phyloP scores from a whole-genome alignment of 2,888 invertebrate genomes.

The Tetheella fluctuosa region DNA sequence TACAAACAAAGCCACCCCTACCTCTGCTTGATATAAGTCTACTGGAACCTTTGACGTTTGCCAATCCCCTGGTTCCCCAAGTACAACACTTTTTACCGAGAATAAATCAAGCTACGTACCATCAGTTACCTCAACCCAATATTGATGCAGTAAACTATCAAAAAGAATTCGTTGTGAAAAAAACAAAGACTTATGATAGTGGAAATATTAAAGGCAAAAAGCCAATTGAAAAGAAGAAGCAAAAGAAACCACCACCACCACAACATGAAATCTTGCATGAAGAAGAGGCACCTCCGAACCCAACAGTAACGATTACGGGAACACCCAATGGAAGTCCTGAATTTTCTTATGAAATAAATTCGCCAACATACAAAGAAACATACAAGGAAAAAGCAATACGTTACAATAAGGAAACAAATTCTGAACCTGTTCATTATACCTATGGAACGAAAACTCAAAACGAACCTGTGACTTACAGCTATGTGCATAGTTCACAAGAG shows the following conservation, averaged over 20 bases:
- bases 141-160: slow-evolving; percentile 55
- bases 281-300: slow-evolving; percentile 49
- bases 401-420: slow-evolving; percentile 68
- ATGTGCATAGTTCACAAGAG: slow-evolving; percentile 50
- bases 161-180: slow-evolving; percentile 58
- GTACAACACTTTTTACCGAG: slow-evolving; percentile 77
- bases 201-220: slow-evolving; percentile 49
- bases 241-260: slow-evolving; percentile 44
- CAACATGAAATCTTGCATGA: slow-evolving; percentile 48
- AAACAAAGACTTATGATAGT: slow-evolving; percentile 61
- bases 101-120: slow-evolving; percentile 65
- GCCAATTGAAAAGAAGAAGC: slow-evolving; percentile 51
- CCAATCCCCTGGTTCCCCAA: slow-evolving; percentile 77
- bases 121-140: slow-evolving; percentile 55
- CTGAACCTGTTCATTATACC: slow-evolving; percentile 61
- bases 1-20: slow-evolving; percentile 65
- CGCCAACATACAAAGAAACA: slow-evolving; percentile 72
- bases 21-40: slow-evolving; percentile 71
- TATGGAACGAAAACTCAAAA: slow-evolving; percentile 61
- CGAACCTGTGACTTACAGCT: slow-evolving; percentile 67
- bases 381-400: slow-evolving; percentile 67
- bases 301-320: slow-evolving; percentile 49
- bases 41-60: slow-evolving; percentile 73
- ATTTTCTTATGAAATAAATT: slow-evolving; percentile 68
- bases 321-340: slow-evolving; percentile 60